Conservation (phyloP, 2,888 invertebrate species). For the Tubulanus polymorphus region DNA sequence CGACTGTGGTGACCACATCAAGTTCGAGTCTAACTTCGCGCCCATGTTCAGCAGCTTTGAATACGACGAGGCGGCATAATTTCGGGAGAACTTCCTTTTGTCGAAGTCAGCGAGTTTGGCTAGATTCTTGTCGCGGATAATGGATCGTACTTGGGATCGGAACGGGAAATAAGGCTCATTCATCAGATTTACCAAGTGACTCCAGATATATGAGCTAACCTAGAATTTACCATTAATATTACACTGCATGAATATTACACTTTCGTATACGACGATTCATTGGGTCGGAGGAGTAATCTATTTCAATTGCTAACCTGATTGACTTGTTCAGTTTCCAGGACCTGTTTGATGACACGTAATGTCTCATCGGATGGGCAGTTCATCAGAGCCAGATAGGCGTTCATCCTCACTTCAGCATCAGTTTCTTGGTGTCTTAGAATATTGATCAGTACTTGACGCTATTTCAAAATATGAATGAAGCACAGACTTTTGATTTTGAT, state of each 20-base stretch:
- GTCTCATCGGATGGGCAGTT: constrained; percentile 76
- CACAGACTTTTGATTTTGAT: too few species aligned
- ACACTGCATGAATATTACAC: too few species aligned
- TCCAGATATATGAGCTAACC: constrained; percentile 94
- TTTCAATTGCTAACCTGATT: too few species aligned
- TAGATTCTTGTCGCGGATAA: constrained; percentile 75
- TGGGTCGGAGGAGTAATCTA: too few species aligned
- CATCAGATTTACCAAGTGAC: constrained; percentile 81
- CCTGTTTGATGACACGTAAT: constrained; percentile 65
- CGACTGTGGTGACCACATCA: constrained; percentile 49
- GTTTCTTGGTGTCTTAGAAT: too few species aligned
- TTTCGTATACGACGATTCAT: too few species aligned
- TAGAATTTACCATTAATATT: too few species aligned
- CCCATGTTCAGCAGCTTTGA: constrained; percentile 75
- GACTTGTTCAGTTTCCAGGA: constrained; percentile 33
- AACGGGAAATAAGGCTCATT: constrained; percentile 80
- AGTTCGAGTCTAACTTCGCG: constrained; percentile 43
- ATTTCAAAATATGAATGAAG: too few species aligned
- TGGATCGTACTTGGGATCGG: constrained; percentile 76
- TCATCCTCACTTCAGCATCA: constrained; percentile 80
- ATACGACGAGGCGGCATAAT: constrained; percentile 74
- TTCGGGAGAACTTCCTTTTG: constrained; percentile 83
- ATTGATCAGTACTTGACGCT: too few species aligned
- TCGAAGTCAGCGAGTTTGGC: constrained; percentile 79
- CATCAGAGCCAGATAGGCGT: constrained; percentile 85